A percentile compares a stretch with the other conserved stretches of the same genome.
Conservation (phyloP, 2,797 vertebrate genomes). For the Mareca penelope region DNA sequence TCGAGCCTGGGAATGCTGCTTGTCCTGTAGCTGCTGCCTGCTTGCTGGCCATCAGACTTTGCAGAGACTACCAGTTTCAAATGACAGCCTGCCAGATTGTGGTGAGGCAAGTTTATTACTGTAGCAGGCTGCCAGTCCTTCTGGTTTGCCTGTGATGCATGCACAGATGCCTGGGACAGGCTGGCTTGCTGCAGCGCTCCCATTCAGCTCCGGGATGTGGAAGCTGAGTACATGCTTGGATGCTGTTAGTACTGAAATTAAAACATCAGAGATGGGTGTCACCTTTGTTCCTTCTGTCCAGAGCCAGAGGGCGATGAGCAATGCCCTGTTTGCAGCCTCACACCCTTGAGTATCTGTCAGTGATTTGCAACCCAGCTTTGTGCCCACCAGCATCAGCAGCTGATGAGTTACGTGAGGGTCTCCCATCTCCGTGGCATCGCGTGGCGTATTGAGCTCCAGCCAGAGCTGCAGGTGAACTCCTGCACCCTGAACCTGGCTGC, state of each 20-base stretch:
- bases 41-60: neutral
- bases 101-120: neutral
- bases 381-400: neutral
- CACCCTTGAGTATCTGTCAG: neutral
- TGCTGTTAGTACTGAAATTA: neutral
- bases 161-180: neutral
- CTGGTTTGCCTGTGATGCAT: neutral
- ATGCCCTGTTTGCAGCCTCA: neutral
- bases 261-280: neutral
- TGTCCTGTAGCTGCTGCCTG: neutral
- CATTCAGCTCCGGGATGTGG: neutral
- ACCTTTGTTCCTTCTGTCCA: neutral
- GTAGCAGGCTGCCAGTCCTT: neutral
- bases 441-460: neutral
- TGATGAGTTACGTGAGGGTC: neutral
- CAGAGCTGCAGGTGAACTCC: neutral
- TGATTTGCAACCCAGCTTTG: neutral
- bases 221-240: accelerated
- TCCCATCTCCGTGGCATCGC: neutral
- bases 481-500: neutral
- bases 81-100: neutral
- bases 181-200: neutral
- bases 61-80: neutral
- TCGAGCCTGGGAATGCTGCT: neutral
- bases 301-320: neutral